Evolutionary conservation across 2,113 vertebrate species (phyloP).

Genomic region (Promerops cafer): DNA sequence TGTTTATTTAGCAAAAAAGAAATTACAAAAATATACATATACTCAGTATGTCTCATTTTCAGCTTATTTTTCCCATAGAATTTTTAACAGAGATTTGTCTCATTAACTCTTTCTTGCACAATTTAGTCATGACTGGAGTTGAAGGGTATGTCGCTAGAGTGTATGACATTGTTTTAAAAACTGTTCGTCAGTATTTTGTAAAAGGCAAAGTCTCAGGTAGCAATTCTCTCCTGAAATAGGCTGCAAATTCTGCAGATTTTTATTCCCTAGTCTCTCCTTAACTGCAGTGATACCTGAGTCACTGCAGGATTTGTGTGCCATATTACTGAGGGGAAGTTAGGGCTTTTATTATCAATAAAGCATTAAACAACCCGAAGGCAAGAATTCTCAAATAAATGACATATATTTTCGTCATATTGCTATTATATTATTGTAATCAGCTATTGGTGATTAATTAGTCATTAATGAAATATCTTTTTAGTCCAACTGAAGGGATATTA

Average conservation of each 20-base stretch:
- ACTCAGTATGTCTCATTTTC: slow-evolving; percentile 47
- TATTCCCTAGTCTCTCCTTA: background rate
- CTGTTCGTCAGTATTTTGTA: background rate
- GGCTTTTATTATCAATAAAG: background rate
- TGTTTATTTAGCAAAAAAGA: slow-evolving; percentile 67
- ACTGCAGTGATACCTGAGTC: background rate
- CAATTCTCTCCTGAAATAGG: background rate
- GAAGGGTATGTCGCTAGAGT: background rate
- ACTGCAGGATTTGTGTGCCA: background rate
- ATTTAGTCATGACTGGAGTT: background rate
- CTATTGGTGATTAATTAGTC: background rate
- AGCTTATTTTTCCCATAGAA: slow-evolving; percentile 26
- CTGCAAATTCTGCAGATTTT: background rate
- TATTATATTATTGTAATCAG: background rate
- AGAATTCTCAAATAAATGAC: background rate
- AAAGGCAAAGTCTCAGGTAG: background rate
- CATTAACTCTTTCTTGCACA: slow-evolving; percentile 43
- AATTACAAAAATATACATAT: slow-evolving; percentile 56
- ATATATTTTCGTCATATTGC: too few species aligned
- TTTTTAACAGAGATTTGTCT: background rate
- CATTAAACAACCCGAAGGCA: background rate
- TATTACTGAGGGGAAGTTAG: background rate
- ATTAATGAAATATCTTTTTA: background rate
- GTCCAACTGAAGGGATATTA: background rate
- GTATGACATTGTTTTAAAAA: background rate